phyloP scores from a whole-genome alignment of 2,113 vertebrate species.

The Lonchura striata region DNA sequence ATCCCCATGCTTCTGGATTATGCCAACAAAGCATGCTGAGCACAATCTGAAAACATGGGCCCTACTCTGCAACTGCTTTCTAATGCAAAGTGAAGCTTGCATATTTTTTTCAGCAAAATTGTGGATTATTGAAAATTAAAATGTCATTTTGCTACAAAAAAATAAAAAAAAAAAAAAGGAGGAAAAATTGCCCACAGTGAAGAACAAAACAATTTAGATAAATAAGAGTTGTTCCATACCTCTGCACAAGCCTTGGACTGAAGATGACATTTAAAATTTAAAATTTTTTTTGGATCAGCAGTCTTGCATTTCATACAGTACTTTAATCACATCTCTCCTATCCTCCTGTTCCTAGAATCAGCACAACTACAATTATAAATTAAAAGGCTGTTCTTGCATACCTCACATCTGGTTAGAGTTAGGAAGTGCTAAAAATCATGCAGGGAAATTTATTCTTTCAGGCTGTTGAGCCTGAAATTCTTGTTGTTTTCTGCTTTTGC shows the following conservation, averaged over 20 bases:
- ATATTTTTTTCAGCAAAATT: background rate
- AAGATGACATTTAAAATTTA: conserved; percentile 14
- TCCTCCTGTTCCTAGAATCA: background rate
- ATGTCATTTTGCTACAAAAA: background rate
- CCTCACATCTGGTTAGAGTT: conserved; percentile 6
- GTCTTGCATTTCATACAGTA: background rate
- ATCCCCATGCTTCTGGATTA: background rate
- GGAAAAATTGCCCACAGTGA: background rate
- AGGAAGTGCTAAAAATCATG: background rate
- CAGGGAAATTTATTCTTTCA: background rate
- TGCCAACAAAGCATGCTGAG: background rate
- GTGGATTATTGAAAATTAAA: background rate
- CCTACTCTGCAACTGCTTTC: background rate
- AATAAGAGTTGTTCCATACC: background rate
- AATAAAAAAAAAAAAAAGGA: background rate
- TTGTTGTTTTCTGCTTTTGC: background rate
- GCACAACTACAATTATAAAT: background rate
- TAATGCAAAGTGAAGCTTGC: background rate
- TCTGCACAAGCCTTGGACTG: background rate
- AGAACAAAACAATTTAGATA: background rate
- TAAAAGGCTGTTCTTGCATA: conserved; percentile 2
- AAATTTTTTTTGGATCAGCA: conserved; percentile 2
- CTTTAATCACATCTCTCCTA: background rate
- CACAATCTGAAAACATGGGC: background rate
- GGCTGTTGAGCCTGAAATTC: background rate